These are phyloP conservation scores for Chiloscyllium plagiosum DNA, from an alignment of 2,113 vertebrate species.

Conservation along the genomic window DNA sequence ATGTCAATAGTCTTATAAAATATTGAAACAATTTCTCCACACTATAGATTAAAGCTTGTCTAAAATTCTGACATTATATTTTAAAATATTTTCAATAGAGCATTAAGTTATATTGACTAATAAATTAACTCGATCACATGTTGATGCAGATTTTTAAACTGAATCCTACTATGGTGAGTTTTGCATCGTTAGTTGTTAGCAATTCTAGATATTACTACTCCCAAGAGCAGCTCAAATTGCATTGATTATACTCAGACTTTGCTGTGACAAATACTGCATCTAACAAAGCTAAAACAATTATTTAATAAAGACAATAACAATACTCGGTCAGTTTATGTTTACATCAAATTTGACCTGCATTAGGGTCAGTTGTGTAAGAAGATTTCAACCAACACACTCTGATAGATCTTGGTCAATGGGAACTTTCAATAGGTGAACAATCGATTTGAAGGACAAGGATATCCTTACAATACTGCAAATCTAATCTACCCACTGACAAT, in stretches of 20 bases:
- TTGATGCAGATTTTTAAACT: background rate
- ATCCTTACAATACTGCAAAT: background rate
- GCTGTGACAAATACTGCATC: background rate
- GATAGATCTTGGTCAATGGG: background rate
- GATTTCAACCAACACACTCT: background rate
- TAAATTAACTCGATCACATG: background rate
- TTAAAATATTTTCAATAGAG: background rate
- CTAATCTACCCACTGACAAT: background rate
- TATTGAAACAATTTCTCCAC: background rate
- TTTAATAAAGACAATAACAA: background rate
- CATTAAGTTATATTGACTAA: background rate
- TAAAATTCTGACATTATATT: background rate
- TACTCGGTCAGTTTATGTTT: background rate
- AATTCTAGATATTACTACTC: background rate
- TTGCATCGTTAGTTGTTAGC: background rate
- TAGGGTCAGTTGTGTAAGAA: background rate
- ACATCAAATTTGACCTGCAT: background rate
- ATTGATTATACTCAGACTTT: background rate
- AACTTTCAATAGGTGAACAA: background rate
- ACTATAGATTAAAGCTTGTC: background rate
- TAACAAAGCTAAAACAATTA: background rate
- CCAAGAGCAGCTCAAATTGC: background rate
- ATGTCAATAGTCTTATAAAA: background rate
- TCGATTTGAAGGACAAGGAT: background rate
- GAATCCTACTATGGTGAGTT: background rate